These are phyloP conservation scores for Chaetorhynchus papuensis DNA, from an alignment of 2,113 vertebrate species.

Conservation along the genomic window DNA sequence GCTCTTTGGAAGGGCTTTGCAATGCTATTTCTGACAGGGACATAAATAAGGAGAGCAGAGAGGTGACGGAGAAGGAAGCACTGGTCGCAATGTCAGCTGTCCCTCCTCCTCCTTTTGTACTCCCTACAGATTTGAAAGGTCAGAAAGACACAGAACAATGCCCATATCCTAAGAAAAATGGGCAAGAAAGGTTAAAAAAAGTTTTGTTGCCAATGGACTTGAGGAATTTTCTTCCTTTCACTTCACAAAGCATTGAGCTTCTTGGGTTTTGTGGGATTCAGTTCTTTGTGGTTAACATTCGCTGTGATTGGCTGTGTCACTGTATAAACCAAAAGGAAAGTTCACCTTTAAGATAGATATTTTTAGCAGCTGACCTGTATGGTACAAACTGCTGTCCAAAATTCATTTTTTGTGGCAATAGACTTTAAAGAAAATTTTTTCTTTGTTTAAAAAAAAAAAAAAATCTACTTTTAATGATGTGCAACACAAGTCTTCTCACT, in stretches of 20 bases:
- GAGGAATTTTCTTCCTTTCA: neutral
- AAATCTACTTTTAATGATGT: neutral
- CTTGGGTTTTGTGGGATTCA: neutral
- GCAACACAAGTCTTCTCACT: neutral
- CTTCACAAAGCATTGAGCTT: neutral
- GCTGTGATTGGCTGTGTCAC: conserved; percentile 9
- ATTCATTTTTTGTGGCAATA: neutral
- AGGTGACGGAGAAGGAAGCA: neutral
- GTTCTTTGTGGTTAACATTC: conserved; percentile 21
- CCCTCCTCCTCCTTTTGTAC: neutral
- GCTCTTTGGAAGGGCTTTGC: neutral
- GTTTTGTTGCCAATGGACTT: neutral
- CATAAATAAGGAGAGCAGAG: neutral
- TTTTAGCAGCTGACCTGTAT: conserved; percentile 25
- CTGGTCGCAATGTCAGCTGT: neutral
- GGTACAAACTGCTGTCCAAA: neutral
- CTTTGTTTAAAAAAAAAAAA: neutral
- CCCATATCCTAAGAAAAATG: neutral
- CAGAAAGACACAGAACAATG: neutral
- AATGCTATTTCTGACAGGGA: neutral
- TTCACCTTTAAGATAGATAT: neutral
- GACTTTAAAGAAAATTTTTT: neutral
- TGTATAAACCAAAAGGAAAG: neutral
- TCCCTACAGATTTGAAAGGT: neutral
- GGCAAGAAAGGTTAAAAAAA: neutral